Evolutionary conservation across 2,888 invertebrate genomes (phyloP).

Genomic region (Pristionchus entomophagus): DNA sequence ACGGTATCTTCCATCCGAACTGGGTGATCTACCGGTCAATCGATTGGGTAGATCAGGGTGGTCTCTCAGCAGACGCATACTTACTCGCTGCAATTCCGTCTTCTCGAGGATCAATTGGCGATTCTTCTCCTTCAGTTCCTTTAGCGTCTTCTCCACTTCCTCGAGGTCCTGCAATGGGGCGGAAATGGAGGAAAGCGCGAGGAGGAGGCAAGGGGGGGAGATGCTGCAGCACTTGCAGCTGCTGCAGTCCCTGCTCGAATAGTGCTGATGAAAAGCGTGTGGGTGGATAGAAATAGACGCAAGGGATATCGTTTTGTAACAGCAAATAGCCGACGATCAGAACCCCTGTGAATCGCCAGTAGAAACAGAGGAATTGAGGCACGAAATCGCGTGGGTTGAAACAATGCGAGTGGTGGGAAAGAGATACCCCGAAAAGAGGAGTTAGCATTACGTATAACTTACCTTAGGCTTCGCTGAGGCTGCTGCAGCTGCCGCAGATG

Average conservation of each 20-base stretch:
- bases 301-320: too few relatives aligned
- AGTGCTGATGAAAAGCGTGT: too few relatives aligned
- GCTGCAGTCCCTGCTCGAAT: too few relatives aligned
- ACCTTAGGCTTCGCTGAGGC: conserved; percentile 59
- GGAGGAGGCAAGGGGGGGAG: background rate
- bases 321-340: too few relatives aligned
- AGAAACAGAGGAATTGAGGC: background rate
- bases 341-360: background rate
- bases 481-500: conserved; percentile 57
- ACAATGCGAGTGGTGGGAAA: too few relatives aligned
- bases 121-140: conserved; percentile 75
- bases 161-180: conserved; percentile 57
- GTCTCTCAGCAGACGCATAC: background rate
- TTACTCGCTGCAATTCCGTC: conserved; percentile 76
- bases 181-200: background rate
- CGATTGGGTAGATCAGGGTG: background rate
- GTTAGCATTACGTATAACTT: conserved; percentile 31
- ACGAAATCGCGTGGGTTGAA: background rate
- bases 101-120: conserved; percentile 75
- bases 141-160: conserved; percentile 77
- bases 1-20: conserved; percentile 9
- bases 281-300: too few relatives aligned
- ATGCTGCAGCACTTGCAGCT: too few relatives aligned
- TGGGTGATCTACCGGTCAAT: background rate
- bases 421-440: too few relatives aligned